phyloP scores from a whole-genome alignment of 2,888 invertebrate genomes.

The Gryllus longicercus region DNA sequence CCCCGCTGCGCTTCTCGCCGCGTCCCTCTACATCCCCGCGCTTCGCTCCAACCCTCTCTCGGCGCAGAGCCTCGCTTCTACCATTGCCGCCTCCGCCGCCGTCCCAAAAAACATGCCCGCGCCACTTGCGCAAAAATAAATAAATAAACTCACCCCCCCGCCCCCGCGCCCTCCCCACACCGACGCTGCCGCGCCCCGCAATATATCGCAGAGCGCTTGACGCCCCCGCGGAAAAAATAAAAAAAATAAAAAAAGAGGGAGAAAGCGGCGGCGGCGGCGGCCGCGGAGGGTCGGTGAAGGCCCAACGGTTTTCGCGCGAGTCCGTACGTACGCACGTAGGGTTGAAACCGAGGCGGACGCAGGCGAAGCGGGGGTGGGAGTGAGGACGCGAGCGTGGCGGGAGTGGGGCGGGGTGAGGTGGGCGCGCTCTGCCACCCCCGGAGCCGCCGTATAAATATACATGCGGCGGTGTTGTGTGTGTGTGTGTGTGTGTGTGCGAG shows the following conservation, averaged over 20 bases:
- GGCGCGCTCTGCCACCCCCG: not conserved
- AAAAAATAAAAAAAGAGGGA: slow-evolving; percentile 2
- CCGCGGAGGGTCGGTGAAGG: not conserved
- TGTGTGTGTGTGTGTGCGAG: no score
- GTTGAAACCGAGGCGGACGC: slow-evolving; percentile 10
- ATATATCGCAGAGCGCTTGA: not conserved
- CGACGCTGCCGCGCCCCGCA: no score
- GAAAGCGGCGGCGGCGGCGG: not conserved
- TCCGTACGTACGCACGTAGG: slow-evolving; percentile 17
- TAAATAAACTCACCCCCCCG: not conserved
- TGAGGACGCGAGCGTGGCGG: no score
- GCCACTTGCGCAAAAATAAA: slow-evolving; percentile 17
- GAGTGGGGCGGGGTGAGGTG: not conserved
- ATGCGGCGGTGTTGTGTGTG: not conserved
- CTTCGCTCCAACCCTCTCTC: not conserved
- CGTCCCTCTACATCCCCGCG: not conserved
- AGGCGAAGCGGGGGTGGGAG: not conserved
- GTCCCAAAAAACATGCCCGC: slow-evolving; percentile 5
- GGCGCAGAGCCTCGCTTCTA: not conserved
- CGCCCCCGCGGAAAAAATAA: not conserved
- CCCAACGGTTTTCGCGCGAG: no score
- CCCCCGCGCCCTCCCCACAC: not conserved
- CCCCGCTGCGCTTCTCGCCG: not conserved
- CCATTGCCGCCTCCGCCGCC: not conserved
- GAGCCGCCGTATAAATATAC: not conserved